Conservation (phyloP, 2,888 invertebrate genomes). For the Laothoe populi region DNA sequence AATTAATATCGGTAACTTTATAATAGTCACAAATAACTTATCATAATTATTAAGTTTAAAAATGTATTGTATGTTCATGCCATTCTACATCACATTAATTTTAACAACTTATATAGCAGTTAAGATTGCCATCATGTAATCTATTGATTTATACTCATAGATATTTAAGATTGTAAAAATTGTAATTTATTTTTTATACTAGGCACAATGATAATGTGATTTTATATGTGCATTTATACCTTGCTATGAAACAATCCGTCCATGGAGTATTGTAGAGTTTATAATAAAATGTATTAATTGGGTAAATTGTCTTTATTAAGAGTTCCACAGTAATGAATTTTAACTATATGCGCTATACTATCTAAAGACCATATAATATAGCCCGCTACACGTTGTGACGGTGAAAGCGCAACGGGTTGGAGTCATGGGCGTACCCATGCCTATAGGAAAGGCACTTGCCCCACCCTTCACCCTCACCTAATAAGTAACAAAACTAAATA, state of each 20-base stretch:
- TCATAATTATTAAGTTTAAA: background rate
- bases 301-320: slow-evolving; percentile 1
- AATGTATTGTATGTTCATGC: background rate
- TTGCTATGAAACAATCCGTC: slow-evolving; percentile 44
- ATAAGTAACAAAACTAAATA: too few relatives aligned
- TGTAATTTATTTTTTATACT: background rate
- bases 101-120: background rate
- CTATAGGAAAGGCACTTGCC: too few relatives aligned
- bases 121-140: slow-evolving; percentile 6
- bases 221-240: slow-evolving; percentile 20
- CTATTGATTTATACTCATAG: slow-evolving; percentile 2
- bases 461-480: too few relatives aligned
- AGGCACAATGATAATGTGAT: background rate
- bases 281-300: slow-evolving; percentile 33
- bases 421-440: too few relatives aligned
- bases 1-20: background rate
- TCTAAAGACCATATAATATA: too few relatives aligned
- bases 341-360: too few relatives aligned
- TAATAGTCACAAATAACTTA: background rate
- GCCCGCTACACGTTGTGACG: too few relatives aligned
- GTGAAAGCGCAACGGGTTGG: too few relatives aligned
- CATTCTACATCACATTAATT: slow-evolving; percentile 6
- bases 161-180: slow-evolving; percentile 2
- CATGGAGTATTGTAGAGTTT: slow-evolving; percentile 38
- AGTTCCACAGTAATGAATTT: too few relatives aligned